Conservation (phyloP, 2,797 vertebrate genomes). For the Gymnoscopelus braueri region DNA sequence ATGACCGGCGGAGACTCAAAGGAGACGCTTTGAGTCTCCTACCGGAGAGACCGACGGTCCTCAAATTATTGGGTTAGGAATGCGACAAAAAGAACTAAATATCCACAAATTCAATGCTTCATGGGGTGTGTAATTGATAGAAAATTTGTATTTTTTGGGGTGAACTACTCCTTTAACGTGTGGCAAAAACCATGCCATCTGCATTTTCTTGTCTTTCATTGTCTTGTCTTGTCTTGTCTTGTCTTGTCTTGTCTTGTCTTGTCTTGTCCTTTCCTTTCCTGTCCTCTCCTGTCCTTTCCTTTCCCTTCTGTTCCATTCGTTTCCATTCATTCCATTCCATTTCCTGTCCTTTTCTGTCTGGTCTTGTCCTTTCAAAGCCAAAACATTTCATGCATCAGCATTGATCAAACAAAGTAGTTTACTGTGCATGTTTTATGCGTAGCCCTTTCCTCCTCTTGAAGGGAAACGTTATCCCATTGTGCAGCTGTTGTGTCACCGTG, state of each 20-base stretch:
- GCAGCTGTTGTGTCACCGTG: conserved; percentile 76
- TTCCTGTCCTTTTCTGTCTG: conserved; percentile 27
- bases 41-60: too few species aligned
- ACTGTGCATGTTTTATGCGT: too few species aligned
- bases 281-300: neutral
- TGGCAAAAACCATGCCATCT: conserved; percentile 33
- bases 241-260: neutral
- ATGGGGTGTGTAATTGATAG: too few species aligned
- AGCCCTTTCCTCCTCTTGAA: conserved; percentile 63
- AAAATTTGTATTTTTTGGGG: too few species aligned
- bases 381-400: too few species aligned
- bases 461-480: conserved; percentile 60
- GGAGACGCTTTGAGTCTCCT: too few species aligned
- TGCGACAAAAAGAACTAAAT: too few species aligned
- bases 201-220: conserved; percentile 2
- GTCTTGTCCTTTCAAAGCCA: conserved; percentile 18
- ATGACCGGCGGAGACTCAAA: too few species aligned
- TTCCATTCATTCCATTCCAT: neutral
- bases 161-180: conserved; percentile 43
- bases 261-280: neutral
- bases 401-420: too few species aligned
- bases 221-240: neutral
- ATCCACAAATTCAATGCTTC: too few species aligned
- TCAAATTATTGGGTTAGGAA: too few species aligned
- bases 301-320: neutral